phyloP scores from a whole-genome alignment of 2,797 vertebrate genomes.

The Potorous gilbertii region DNA sequence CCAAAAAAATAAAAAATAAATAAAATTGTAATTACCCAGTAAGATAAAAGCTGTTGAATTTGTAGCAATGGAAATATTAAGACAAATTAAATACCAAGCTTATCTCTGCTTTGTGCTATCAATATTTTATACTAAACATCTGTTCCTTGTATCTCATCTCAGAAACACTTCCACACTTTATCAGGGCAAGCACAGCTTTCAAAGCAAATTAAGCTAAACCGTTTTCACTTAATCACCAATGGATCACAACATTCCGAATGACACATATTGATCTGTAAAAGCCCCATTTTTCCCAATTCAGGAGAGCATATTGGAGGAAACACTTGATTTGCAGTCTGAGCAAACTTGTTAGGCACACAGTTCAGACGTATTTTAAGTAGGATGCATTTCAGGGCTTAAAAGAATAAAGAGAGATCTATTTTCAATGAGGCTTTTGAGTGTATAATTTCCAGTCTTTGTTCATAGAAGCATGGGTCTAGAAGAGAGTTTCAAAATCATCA shows the following conservation, averaged over 20 bases:
- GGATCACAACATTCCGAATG: conserved; percentile 80
- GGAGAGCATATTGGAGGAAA: conserved; percentile 71
- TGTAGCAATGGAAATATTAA: conserved; percentile 83
- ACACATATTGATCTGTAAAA: conserved; percentile 79
- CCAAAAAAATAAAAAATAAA: background rate
- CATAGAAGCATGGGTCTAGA: background rate
- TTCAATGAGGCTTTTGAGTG: conserved; percentile 58
- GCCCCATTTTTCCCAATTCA: conserved; percentile 76
- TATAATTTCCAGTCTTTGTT: conserved; percentile 49
- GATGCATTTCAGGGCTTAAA: conserved; percentile 75
- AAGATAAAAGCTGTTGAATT: conserved; percentile 83
- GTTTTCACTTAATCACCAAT: conserved; percentile 81
- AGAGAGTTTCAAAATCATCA: background rate
- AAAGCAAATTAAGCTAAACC: conserved; percentile 83
- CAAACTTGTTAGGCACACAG: conserved; percentile 68
- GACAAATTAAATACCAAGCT: conserved; percentile 83
- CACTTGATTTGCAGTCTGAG: conserved; percentile 73
- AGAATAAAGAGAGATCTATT: conserved; percentile 52
- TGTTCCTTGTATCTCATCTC: conserved; percentile 82
- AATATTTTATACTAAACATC: conserved; percentile 84
- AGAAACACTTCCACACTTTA: conserved; percentile 81
- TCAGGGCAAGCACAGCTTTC: conserved; percentile 80
- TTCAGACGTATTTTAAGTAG: conserved; percentile 73
- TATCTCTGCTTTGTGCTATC: conserved; percentile 80
- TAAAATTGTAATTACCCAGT: conserved; percentile 76